Percentiles rank a stretch among this genome's conserved stretches.
Conservation (phyloP, 2,797 vertebrate species). For the Danionella dracula region DNA sequence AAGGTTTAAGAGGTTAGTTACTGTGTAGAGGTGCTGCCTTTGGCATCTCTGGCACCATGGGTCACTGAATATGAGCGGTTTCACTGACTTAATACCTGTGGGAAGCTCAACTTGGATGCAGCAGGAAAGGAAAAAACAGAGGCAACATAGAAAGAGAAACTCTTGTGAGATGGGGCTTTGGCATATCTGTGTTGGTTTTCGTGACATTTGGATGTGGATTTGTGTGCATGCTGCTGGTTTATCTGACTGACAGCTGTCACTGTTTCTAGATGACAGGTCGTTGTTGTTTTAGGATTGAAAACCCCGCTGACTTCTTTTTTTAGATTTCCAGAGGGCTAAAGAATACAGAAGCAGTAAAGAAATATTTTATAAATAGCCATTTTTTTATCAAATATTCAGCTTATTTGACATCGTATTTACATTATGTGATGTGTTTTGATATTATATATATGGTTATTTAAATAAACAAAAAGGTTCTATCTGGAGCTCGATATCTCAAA, state of each 20-base stretch:
- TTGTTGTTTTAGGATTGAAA: background rate
- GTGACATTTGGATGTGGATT: constrained; percentile 1
- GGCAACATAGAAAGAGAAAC: background rate
- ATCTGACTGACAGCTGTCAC: constrained; percentile 10
- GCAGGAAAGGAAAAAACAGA: background rate
- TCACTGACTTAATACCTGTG: constrained; percentile 24
- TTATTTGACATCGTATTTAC: too few relatives aligned
- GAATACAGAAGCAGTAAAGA: too few relatives aligned
- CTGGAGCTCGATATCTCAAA: too few relatives aligned
- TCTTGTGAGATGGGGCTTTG: too few relatives aligned
- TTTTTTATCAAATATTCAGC: too few relatives aligned
- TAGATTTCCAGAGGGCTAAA: too few relatives aligned
- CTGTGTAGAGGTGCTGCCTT: constrained; percentile 17
- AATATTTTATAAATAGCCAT: too few relatives aligned
- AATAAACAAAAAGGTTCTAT: too few relatives aligned
- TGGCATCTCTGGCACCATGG: background rate
- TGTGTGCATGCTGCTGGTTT: background rate
- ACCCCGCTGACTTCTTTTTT: background rate
- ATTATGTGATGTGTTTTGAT: too few relatives aligned
- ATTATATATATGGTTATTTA: too few relatives aligned
- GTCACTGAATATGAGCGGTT: constrained; percentile 15
- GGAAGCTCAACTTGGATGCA: background rate
- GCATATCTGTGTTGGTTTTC: too few relatives aligned
- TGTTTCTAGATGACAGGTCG: background rate
- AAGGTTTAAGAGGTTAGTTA: constrained; percentile 35